Base-by-base conservation (phyloP, 2,797 vertebrate species). In the Lithobates sylvaticus region DNA sequence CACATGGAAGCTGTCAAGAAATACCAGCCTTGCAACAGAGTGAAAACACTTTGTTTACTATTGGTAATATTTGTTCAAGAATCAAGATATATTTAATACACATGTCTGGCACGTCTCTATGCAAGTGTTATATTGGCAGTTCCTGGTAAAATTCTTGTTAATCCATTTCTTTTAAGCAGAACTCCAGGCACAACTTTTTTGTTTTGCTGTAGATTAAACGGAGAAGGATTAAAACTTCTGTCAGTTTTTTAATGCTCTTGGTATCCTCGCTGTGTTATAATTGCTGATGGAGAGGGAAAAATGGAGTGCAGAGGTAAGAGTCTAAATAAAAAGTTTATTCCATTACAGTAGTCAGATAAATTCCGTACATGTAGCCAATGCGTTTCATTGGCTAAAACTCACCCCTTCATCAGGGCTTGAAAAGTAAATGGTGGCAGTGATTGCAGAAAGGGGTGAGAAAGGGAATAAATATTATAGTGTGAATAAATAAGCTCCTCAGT, bases 11-110 rank as follows among this genome's bases (percentile, higher is more conserved):
- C 27, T 64, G 61, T 83, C 27, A 58, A 73, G 39, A 83, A 83
- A 87, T 77, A 73, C 75, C 67, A 77, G 54, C 68, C 67, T 18
- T 86, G 67, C 80, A 78, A 72, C 76, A 78, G n/a, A 78, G 73
- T 82, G 34, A 81, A 76, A 86, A 81, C 71, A 86, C 13, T 68
- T 81, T 86, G 73, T 86, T 81, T 81, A 69, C 72, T 42, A 67
- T 81, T 77, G 61, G 5, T 65, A 81, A 77, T 83, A 58, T 86
- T 87, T 87, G 68, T 72, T 73, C 61, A 78, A 67, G 67, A 72
- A 77, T 78, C 61, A 72, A 78, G 85, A 50, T 86, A 72, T 83
- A 76, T 50, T 76, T 72, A 58, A 61, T 67, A 68, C 69, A 73
- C 67, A 78, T 69, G 74, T 78, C 80, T 83, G 85, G 73, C 79